Percentiles rank a stretch among this genome's conserved stretches.
phyloP scores from a whole-genome alignment of 2,888 invertebrate genomes.

The Deroplatys truncata region DNA sequence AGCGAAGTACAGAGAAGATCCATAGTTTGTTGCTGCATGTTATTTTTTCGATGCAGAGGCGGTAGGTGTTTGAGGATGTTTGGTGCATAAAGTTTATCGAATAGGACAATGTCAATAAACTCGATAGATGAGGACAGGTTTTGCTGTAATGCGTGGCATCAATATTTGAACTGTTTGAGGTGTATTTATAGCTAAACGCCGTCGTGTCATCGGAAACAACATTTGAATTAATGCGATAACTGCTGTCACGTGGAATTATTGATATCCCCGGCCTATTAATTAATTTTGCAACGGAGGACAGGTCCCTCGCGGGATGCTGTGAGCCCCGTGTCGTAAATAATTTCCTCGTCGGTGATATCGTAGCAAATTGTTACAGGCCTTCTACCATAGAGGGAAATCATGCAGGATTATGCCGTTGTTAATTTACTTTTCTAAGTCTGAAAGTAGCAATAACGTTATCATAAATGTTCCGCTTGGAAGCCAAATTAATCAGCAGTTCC shows the following conservation, averaged over 20 bases:
- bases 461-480: too few relatives aligned
- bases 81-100: neutral
- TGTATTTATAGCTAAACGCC: constrained; percentile 4
- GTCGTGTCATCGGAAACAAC: neutral
- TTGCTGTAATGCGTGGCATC: neutral
- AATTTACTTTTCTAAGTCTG: too few relatives aligned
- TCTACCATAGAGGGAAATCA: too few relatives aligned
- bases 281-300: constrained; percentile 8
- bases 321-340: neutral
- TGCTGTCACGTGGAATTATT: constrained; percentile 12
- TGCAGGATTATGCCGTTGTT: too few relatives aligned
- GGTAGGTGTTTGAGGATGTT: neutral
- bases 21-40: too few relatives aligned
- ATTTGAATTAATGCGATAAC: constrained; percentile 14
- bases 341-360: neutral
- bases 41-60: too few relatives aligned
- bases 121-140: neutral
- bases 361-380: too few relatives aligned
- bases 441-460: too few relatives aligned
- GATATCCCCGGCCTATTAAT: constrained; percentile 9
- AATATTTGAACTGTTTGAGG: neutral
- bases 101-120: neutral
- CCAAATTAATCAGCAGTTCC: too few relatives aligned
- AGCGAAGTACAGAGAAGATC: too few relatives aligned
- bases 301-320: neutral